Evolutionary conservation across 2,113 vertebrate genomes (phyloP).

Genomic region (Mastomys coucha): DNA sequence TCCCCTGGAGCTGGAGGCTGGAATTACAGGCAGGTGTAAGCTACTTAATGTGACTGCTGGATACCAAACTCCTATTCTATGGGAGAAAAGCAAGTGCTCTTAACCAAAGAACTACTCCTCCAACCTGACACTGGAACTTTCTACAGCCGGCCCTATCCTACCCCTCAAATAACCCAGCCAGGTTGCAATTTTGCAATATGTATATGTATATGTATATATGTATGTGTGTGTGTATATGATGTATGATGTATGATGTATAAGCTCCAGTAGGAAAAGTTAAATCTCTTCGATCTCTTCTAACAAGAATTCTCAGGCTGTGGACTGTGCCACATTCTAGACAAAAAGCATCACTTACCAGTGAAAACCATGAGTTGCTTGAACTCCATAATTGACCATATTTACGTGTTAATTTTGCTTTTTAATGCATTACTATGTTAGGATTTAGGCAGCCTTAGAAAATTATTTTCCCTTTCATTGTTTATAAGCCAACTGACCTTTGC

Average conservation of each 20-base stretch:
- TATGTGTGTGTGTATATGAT: no score
- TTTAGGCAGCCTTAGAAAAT: constrained; percentile 23
- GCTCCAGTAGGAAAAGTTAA: neutral
- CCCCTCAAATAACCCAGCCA: neutral
- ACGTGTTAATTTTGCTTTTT: constrained; percentile 13
- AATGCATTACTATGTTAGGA: neutral
- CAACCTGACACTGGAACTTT: neutral
- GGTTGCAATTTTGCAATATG: neutral
- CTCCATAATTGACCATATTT: constrained; percentile 37
- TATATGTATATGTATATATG: no score
- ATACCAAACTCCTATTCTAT: neutral
- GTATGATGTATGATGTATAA: no score
- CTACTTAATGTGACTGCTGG: neutral
- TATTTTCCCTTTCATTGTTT: constrained; percentile 20
- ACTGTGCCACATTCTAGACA: neutral
- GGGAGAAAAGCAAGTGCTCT: neutral
- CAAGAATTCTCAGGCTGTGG: neutral
- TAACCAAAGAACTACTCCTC: neutral
- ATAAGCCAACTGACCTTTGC: neutral
- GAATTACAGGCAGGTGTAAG: neutral
- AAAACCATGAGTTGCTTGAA: neutral
- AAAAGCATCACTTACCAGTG: neutral
- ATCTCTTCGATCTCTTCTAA: constrained; percentile 15
- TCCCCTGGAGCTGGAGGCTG: neutral
- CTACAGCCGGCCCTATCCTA: neutral